Conservation (phyloP, 2,888 invertebrate species). For the Phragmatobia fuliginosa region DNA sequence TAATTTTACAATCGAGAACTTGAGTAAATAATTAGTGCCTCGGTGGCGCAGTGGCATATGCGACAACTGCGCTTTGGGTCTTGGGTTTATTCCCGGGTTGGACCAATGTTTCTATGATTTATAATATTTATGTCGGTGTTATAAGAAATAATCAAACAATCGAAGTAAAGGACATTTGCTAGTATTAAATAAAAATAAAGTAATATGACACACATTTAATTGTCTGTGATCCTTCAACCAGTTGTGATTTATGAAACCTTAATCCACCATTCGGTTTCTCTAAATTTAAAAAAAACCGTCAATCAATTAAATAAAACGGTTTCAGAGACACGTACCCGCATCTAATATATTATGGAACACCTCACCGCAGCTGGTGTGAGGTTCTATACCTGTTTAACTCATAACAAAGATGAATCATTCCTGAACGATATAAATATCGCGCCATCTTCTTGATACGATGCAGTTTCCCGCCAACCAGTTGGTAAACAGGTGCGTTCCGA, state of each 20-base stretch:
- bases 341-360: background rate
- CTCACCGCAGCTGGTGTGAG: background rate
- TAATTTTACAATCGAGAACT: no score
- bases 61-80: no score
- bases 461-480: constrained; percentile 27
- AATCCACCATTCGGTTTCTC: no score
- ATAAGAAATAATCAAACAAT: background rate
- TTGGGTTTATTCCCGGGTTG: no score
- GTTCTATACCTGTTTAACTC: constrained; percentile 10
- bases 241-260: no score
- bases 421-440: constrained; percentile 39
- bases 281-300: background rate
- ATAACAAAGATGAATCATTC: constrained; percentile 40
- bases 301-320: background rate
- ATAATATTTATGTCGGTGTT: background rate
- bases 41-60: no score
- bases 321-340: background rate
- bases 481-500: constrained; percentile 32
- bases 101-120: no score
- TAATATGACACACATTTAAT: background rate
- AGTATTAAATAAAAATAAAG: background rate
- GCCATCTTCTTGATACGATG: background rate
- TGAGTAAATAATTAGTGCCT: no score
- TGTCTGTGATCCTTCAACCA: background rate
- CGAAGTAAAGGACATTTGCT: background rate